phyloP scores from a whole-genome alignment of 1,140 invertebrate species.

The Leptinotarsa defecta region DNA sequence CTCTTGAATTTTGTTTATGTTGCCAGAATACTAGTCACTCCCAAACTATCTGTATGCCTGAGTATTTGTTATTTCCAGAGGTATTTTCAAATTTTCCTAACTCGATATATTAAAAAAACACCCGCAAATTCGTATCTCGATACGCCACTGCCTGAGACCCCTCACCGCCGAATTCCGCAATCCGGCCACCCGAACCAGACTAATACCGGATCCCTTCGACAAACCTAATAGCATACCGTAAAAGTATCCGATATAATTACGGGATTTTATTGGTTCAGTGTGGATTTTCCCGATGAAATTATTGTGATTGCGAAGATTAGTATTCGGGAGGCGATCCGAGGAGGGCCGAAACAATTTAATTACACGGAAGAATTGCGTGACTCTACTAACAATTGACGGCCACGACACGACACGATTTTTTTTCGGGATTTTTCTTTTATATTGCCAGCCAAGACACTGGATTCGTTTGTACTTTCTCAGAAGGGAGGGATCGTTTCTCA shows the following conservation, averaged over 20 bases:
- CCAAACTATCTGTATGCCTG: no score
- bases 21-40: no score
- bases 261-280: neutral
- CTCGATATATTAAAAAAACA: no score
- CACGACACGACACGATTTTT: neutral
- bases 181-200: no score
- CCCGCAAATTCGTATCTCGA: no score
- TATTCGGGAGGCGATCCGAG: neutral
- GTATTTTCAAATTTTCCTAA: no score
- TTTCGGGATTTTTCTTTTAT: neutral
- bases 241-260: neutral
- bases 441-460: neutral
- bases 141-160: no score
- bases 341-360: slow-evolving; percentile 5
- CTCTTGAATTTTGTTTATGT: no score
- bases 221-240: no score
- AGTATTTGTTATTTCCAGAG: no score
- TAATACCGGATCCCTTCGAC: no score
- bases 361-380: neutral
- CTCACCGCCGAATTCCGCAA: no score
- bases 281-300: neutral
- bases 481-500: neutral
- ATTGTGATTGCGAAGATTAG: neutral
- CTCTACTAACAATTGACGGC: neutral
- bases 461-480: neutral